Evolutionary conservation across 2,888 invertebrate genomes (phyloP), one percentile per base, ranked within the genome.

Genomic region (Frankliniella fusca): DNA sequence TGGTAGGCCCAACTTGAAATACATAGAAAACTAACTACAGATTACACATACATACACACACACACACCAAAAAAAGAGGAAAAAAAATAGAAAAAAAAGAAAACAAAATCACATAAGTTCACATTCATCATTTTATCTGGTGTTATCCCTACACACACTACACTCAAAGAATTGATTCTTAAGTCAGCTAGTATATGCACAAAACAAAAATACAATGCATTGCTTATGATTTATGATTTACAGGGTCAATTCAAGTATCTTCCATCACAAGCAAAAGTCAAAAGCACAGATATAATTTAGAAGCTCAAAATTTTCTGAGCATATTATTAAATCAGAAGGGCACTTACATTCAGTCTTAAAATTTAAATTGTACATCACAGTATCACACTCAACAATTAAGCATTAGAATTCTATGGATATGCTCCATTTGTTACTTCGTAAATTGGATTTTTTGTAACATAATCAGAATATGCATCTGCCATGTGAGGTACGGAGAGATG

Each of bases 391-490:
- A 12, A 5, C 54, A 54, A 12, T 54, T 54, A 11, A 15, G 5
- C 10, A 54, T 54, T 20, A 15, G 20, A 5, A 12, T 54, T 20
- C 27, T 76, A 84, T 70, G 84, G 84, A 48, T 83, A 84, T 18
- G 83, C 84, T 18, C 84, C 84, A 80, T 81, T 83, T 18, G 83
- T 83, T 54, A 83, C 84, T 76, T 84, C 82, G 80, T 84, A 84
- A 49, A 84, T 82, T 20, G 84, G 84, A 80, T 84, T 84, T 76
- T 84, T 84, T n/a, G 84, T 84, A n/a, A 83, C 81, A 76, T 83
- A 82, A 27, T 84, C 84, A 12, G 82, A 80, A 80, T 82, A 82
- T 3, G 84, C 82, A 82, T 84, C 83, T 54, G 82, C 48, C 81
- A 84, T 82, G 70, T 76, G 70, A 12, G 65, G 80, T 18, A 83